A percentile compares a stretch with the other conserved stretches of the same genome.
Evolutionary conservation across 2,113 vertebrate species (phyloP).

Genomic region (Setophaga petechia): DNA sequence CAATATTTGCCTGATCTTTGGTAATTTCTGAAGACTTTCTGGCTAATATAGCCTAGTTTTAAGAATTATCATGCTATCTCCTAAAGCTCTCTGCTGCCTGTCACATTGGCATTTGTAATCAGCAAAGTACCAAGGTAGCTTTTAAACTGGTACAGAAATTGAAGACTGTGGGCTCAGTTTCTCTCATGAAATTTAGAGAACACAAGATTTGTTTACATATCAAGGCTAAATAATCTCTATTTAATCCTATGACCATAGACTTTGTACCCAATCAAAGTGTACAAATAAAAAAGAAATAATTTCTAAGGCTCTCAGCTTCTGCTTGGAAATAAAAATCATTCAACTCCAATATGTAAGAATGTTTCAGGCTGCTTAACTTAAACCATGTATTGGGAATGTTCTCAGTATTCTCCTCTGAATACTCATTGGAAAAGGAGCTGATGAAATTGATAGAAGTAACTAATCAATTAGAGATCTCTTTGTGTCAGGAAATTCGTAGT

Average conservation of each 20-base stretch:
- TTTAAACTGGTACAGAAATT: neutral
- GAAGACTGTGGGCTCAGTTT: neutral
- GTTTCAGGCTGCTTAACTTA: neutral
- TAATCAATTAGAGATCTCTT: neutral
- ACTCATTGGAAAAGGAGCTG: neutral
- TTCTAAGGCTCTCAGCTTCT: neutral
- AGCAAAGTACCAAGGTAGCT: neutral
- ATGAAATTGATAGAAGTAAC: neutral
- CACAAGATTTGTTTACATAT: neutral
- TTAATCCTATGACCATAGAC: neutral
- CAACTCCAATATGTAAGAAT: neutral
- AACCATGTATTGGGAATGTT: neutral
- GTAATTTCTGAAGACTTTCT: neutral
- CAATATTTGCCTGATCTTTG: neutral
- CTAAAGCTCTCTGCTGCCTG: neutral
- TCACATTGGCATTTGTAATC: neutral
- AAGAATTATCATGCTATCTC: neutral
- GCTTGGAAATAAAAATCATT: neutral
- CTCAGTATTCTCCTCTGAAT: neutral
- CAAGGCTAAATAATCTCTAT: neutral
- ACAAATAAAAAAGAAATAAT: neutral
- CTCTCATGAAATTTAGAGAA: neutral
- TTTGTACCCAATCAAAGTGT: rapidly evolving
- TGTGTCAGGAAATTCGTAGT: neutral
- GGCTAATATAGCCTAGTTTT: neutral